Percentiles rank a stretch among this genome's conserved stretches.
phyloP scores from a whole-genome alignment of 2,888 invertebrate species.

The Apocheima hispidaria region DNA sequence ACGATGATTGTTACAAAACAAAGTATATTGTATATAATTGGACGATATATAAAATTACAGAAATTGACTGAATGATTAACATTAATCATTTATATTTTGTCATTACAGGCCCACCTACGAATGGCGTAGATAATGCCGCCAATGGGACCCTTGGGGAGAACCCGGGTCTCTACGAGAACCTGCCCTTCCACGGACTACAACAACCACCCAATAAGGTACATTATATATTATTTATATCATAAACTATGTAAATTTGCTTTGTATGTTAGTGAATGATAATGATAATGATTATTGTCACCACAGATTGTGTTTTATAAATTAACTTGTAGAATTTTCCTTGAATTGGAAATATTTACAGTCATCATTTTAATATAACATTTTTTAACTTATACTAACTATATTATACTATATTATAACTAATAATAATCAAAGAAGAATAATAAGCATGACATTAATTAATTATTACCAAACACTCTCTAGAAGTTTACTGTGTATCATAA shows the following conservation, averaged over 20 bases:
- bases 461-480: not conserved
- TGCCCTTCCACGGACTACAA: conserved; percentile 97
- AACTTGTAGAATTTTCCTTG: too few relatives aligned
- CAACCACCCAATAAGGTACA: conserved; percentile 97
- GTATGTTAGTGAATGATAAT: not conserved
- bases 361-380: too few relatives aligned
- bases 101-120: conserved; percentile 81
- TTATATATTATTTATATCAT: not conserved
- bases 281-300: not conserved
- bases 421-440: too few relatives aligned
- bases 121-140: conserved; percentile 84
- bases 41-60: not conserved
- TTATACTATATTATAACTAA: too few relatives aligned
- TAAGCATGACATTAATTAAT: not conserved
- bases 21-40: too few relatives aligned
- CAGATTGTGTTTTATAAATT: too few relatives aligned
- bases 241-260: not conserved
- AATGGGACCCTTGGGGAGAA: conserved; percentile 90
- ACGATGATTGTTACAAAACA: too few relatives aligned
- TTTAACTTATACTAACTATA: too few relatives aligned
- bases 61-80: not conserved
- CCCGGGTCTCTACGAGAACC: conserved; percentile 96
- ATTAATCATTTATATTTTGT: not conserved
- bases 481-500: not conserved
- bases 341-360: too few relatives aligned